These are phyloP conservation scores for Thomomys bottae DNA, from an alignment of 2,113 vertebrate genomes.

Conservation along the genomic window DNA sequence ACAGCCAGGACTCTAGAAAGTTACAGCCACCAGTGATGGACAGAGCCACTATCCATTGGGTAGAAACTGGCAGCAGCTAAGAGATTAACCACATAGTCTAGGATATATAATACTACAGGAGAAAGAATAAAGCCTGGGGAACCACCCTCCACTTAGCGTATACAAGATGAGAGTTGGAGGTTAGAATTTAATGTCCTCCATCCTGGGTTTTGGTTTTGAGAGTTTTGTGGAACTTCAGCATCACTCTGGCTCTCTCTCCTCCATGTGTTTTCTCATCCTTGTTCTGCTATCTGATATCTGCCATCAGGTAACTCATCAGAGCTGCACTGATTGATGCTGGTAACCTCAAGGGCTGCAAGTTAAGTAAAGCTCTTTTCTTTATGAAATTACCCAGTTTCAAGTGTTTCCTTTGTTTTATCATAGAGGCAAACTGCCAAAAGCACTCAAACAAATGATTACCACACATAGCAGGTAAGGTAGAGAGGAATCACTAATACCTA, in stretches of 20 bases:
- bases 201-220: background rate
- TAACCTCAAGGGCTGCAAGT: too few relatives aligned
- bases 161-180: background rate
- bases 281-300: background rate
- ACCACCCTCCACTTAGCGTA: background rate
- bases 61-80: background rate
- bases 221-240: too few relatives aligned
- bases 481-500: background rate
- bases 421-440: background rate
- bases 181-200: background rate
- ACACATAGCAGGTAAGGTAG: background rate
- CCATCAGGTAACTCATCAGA: background rate
- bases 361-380: background rate
- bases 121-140: background rate
- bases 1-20: background rate
- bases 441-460: background rate
- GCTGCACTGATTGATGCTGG: too few relatives aligned
- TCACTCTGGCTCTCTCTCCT: background rate
- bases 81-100: background rate
- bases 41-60: background rate
- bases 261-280: background rate
- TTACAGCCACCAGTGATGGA: background rate
- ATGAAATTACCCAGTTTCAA: background rate
- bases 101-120: background rate
- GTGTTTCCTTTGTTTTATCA: background rate